phyloP scores from a whole-genome alignment of 2,113 vertebrate genomes.

The Gorsachius goisagi region DNA sequence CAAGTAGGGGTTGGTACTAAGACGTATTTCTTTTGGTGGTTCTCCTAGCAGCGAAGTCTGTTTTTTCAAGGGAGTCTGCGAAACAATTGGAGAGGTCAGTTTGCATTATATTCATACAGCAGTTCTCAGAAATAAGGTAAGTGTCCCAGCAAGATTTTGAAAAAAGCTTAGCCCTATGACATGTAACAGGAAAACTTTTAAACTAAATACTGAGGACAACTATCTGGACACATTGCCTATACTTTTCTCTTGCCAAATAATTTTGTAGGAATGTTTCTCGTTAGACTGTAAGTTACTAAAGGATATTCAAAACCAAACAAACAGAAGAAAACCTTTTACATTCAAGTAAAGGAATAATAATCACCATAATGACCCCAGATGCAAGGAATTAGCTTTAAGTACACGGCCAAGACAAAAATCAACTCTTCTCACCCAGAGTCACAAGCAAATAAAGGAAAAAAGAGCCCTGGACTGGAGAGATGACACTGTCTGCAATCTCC shows the following conservation, averaged over 20 bases:
- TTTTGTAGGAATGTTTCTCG: background rate
- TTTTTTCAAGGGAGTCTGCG: constrained; percentile 76
- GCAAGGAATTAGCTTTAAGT: background rate
- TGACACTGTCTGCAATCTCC: background rate
- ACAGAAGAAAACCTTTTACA: background rate
- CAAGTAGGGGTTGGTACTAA: constrained; percentile 95
- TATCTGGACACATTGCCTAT: background rate
- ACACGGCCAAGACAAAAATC: background rate
- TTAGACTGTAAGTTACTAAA: background rate
- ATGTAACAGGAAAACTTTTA: background rate
- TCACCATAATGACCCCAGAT: background rate
- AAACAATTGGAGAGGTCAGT: background rate
- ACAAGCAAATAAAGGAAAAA: background rate
- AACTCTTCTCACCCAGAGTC: background rate
- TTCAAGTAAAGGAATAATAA: background rate
- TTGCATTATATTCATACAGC: background rate
- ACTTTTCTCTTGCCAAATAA: background rate
- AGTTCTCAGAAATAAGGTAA: background rate
- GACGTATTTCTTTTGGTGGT: constrained; percentile 91
- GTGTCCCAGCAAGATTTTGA: background rate
- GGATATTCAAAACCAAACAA: background rate
- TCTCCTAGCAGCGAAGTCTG: constrained; percentile 93
- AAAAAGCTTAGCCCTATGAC: background rate
- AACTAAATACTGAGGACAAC: background rate
- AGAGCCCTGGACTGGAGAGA: background rate